Evolutionary conservation across 2,888 invertebrate species (phyloP).

Genomic region (Branchellion lobata): DNA sequence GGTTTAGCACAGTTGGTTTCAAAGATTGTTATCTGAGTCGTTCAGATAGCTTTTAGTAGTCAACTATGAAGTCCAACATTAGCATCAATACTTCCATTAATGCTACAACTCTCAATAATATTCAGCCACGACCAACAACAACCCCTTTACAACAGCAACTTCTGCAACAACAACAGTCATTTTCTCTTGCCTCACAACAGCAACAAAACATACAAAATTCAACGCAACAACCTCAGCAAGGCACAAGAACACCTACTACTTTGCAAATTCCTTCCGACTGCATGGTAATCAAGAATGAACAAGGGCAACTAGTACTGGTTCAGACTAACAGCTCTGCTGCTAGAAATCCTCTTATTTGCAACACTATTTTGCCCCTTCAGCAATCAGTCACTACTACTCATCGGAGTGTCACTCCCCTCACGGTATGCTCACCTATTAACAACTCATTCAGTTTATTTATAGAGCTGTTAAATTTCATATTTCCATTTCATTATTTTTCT

Average conservation of each 20-base stretch:
- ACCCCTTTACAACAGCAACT: neutral
- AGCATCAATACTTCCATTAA: neutral
- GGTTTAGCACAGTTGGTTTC: neutral
- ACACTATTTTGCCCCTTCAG: slow-evolving; percentile 70
- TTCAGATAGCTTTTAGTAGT: neutral
- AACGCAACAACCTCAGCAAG: neutral
- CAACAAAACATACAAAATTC: slow-evolving; percentile 17
- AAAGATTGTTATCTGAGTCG: neutral
- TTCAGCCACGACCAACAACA: neutral
- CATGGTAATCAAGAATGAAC: slow-evolving; percentile 91
- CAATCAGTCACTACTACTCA: slow-evolving; percentile 58
- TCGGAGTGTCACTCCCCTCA: neutral
- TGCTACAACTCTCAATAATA: neutral
- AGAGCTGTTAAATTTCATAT: neutral
- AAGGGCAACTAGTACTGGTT: slow-evolving; percentile 89
- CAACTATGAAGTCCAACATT: slow-evolving; percentile 7
- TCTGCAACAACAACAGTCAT: neutral
- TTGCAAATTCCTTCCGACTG: slow-evolving; percentile 72
- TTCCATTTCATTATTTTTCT: neutral
- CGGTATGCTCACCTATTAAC: neutral
- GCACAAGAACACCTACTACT: slow-evolving; percentile 11
- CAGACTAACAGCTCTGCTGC: neutral
- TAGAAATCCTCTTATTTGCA: slow-evolving; percentile 61
- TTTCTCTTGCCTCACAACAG: slow-evolving; percentile 8
- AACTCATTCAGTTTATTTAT: neutral